Evolutionary conservation across 2,113 vertebrate genomes (phyloP), one percentile per base, ranked within the genome.

Genomic region (Thermophis baileyi): DNA sequence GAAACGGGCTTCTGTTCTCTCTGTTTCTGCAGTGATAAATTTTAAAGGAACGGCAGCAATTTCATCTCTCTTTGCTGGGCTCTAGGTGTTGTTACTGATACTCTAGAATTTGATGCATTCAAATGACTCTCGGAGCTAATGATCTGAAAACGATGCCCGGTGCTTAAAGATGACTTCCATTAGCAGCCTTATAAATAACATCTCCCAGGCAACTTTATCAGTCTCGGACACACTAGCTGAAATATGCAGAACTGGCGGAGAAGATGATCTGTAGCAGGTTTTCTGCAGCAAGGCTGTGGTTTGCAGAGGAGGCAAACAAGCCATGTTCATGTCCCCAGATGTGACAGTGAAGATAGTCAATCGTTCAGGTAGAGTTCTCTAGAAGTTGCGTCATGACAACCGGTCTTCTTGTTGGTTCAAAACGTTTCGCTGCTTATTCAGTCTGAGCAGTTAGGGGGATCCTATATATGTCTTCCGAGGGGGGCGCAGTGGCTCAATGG

Each of bases 131-230:
- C 0, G 0, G 63, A 90, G 74, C 85, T 95, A 95, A 95, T 93
- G 92, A 93, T 69, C 91, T 94, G 93, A 91, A 91, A 95, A 90
- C 85, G 93, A 94, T 93, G 50, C 81, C 49, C 46, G 7, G 46
- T 54, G 90, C 94, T 95, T 91, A 49, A 93, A 92, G 92, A 85
- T 51, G 87, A 96, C 88, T 40, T 22, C 88, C 9, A 24, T 93
- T 93, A 95, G 53, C 93, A 54, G 51, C 60, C 1, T 92, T 50
- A 92, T 60, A 93, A 94, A 8, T 89, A 93, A 89, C 74, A 91
- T 51, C 87, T 93, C 89, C 60, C 30, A 94, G 95, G 91, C 93
- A 94, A 69, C 53, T 92, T 94, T 91, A 88, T 94, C 85, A 1
- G 0, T 55, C 88, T 93, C 87, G 60, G 91, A 35, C 60, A 20